These are phyloP conservation scores for Heliocidaris tuberculata DNA, from an alignment of 35 echinoderm and acorn worm species.

Conservation along the genomic window DNA sequence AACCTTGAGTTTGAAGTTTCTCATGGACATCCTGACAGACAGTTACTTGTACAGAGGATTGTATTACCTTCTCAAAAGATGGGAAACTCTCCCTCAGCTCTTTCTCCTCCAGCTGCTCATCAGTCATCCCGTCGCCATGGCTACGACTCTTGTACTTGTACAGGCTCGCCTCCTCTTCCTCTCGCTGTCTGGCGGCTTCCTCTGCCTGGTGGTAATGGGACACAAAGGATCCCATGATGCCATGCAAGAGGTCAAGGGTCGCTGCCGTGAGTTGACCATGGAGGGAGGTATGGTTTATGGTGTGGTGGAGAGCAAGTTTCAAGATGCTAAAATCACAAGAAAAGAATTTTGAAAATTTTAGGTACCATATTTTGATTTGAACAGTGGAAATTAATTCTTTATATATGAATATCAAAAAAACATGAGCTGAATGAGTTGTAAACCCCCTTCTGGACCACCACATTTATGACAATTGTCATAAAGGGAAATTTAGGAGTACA, in stretches of 20 bases:
- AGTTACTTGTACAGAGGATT: no score
- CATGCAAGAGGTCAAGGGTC: constrained; percentile 48
- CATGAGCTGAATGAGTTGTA: no score
- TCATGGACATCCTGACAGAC: no score
- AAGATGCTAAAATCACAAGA: constrained; percentile 55
- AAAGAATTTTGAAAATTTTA: not conserved
- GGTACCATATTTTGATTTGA: not conserved
- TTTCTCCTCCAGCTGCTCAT: constrained; percentile 85
- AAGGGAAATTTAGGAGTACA: no score
- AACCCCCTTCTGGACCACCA: no score
- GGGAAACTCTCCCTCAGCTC: constrained; percentile 81
- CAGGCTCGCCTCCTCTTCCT: constrained; percentile 85
- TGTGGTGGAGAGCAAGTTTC: constrained; percentile 71
- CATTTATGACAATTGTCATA: no score
- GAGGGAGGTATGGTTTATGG: constrained; percentile 61
- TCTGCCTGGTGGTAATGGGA: constrained; percentile 75
- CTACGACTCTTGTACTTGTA: constrained; percentile 83
- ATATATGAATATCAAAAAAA: no score
- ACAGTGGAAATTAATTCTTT: no score
- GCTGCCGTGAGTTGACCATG: constrained; percentile 26
- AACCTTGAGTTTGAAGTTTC: no score
- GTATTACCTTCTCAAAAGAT: constrained; percentile 78
- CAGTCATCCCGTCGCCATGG: constrained; percentile 81
- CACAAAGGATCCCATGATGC: constrained; percentile 64
- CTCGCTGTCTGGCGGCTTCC: constrained; percentile 62